Percentiles rank a stretch among this genome's conserved stretches.
phyloP scores from a whole-genome alignment of 2,888 invertebrate genomes.

The Tipula confusa region DNA sequence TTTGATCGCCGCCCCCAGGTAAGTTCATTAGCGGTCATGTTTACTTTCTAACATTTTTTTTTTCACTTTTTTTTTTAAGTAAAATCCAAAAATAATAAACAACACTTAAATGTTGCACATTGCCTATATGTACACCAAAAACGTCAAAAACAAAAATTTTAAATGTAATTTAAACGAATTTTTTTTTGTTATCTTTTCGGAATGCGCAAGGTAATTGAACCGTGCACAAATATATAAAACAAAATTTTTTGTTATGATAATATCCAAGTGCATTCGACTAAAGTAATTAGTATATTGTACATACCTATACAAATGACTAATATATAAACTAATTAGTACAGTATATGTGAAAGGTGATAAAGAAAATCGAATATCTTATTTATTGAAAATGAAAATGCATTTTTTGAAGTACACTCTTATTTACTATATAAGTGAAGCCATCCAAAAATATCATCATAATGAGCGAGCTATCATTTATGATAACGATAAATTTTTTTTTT shows the following conservation, averaged over 20 bases:
- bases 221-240: background rate
- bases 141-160: background rate
- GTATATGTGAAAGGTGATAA: background rate
- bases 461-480: background rate
- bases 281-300: background rate
- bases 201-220: constrained; percentile 25
- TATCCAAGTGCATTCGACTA: background rate
- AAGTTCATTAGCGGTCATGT: background rate
- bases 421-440: background rate
- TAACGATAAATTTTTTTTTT: background rate
- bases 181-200: background rate
- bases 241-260: constrained; percentile 21
- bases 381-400: background rate
- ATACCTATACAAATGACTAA: background rate
- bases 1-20: background rate
- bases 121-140: background rate
- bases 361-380: background rate
- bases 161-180: background rate
- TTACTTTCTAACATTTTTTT: constrained; percentile 16
- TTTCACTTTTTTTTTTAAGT: too few species aligned
- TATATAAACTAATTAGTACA: background rate
- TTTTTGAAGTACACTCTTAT: background rate
- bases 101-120: background rate
- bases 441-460: background rate
- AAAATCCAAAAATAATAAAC: constrained; percentile 14